Evolutionary conservation across 2,797 vertebrate species (phyloP), one percentile per base, ranked within the genome.

Genomic region (Naso thynnoides): DNA sequence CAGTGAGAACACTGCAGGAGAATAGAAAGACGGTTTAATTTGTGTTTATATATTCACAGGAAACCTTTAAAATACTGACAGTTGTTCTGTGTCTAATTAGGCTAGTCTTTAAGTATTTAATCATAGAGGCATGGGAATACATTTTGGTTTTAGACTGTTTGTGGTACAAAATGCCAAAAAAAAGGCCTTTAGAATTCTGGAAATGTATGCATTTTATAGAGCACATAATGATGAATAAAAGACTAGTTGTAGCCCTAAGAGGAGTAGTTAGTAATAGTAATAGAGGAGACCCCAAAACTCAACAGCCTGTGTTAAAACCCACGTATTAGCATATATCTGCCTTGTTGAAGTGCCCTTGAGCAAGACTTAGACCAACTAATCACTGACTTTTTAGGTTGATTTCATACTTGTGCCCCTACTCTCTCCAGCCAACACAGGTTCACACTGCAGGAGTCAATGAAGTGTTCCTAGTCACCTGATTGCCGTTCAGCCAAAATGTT

Each of bases 401-500:
- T 61, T n/a, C 26, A n/a, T 55, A 16, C 42, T 23, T 6, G 7
- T 47, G 48, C 21, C 38, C n/a, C 24, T 58, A 24, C 48, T 16
- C 18, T 44, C 4, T 23, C 15, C 18, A 39, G 39, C 38, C 36
- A 59, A 49, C 29, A 56, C 55, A 60, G 23, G 38, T 70, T 76
- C 70, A 10, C 9, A 1, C 59, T 47, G 21, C 13, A 61, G 23
- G 27, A 54, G 64, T 69, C 36, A 8, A 56, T 78, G 5, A 44
- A 56, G 53, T 53, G 41, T 36, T 52, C 18, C 73, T 56, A 58
- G 42, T 76, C 75, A 70, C 45, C 66, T 79, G 57, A 76, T 76
- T 27, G 1, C 38, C 26, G 19, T 56, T 48, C 29, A 60, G 21
- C 42, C 50, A 59, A 72, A 76, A 42, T 54, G 52, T 83, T 63